Conservation (phyloP, 2,888 invertebrate species). For the Dasypogon diadema region DNA sequence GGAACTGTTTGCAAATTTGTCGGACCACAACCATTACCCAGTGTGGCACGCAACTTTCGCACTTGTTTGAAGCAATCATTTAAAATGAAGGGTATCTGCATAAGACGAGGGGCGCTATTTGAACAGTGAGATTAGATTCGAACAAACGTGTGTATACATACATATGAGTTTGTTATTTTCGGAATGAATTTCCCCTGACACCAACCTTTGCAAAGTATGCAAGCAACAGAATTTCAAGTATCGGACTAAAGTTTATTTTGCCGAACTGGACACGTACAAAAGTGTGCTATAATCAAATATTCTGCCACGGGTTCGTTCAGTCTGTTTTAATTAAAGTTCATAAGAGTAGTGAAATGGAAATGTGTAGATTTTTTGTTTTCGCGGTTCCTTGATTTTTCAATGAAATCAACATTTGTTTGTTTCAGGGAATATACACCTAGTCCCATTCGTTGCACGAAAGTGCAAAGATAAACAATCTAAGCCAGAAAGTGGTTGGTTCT, state of each 20-base stretch:
- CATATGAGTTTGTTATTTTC: slow-evolving; percentile 13
- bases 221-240: neutral
- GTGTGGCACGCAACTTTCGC: slow-evolving; percentile 38
- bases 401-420: neutral
- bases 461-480: no score
- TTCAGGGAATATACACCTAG: neutral
- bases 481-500: neutral
- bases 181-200: neutral
- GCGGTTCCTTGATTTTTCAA: slow-evolving; percentile 17
- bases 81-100: neutral
- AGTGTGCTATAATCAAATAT: slow-evolving; percentile 37
- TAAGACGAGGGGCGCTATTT: slow-evolving; percentile 2
- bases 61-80: slow-evolving; percentile 34
- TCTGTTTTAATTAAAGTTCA: slow-evolving; percentile 41
- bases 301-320: slow-evolving; percentile 6
- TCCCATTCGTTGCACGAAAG: no score
- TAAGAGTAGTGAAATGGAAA: slow-evolving; percentile 32
- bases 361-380: neutral
- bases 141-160: slow-evolving; percentile 25
- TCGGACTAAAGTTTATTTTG: slow-evolving; percentile 13
- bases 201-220: neutral
- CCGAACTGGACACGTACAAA: slow-evolving; percentile 12
- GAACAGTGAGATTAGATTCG: slow-evolving; percentile 36
- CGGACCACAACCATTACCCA: slow-evolving; percentile 22
- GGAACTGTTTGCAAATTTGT: slow-evolving; percentile 37